Evolutionary conservation across 1,140 invertebrate genomes (phyloP).

Genomic region (Telenomus remus): DNA sequence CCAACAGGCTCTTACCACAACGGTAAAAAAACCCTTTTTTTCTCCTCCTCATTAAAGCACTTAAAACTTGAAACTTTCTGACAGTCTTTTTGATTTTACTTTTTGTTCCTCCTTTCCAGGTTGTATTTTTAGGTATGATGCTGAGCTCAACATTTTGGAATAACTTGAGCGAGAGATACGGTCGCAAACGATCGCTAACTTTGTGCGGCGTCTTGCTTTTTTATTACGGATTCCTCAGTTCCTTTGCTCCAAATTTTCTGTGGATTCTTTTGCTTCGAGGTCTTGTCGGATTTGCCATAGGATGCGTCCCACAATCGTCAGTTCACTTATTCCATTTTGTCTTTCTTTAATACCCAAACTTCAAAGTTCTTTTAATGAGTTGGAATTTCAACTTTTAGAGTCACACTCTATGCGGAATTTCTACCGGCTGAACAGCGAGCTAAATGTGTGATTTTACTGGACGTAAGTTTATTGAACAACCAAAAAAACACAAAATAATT

Average conservation of each 20-base stretch:
- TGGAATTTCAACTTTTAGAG: constrained; percentile 78
- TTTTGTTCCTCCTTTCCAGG: constrained; percentile 76
- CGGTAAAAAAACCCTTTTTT: constrained; percentile 69
- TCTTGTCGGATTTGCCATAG: constrained; percentile 96
- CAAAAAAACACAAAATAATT: too few relatives aligned
- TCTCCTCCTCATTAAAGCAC: too few relatives aligned
- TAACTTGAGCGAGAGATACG: constrained; percentile 95
- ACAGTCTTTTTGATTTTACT: too few relatives aligned
- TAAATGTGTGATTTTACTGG: constrained; percentile 94
- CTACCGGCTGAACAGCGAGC: constrained; percentile 93
- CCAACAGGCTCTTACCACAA: constrained; percentile 84
- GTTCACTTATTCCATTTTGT: constrained; percentile 67
- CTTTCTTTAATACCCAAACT: not conserved
- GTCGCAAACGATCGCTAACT: constrained; percentile 91
- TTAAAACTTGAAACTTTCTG: too few relatives aligned
- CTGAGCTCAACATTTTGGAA: constrained; percentile 96
- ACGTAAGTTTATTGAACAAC: constrained; percentile 81
- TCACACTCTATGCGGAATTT: constrained; percentile 97
- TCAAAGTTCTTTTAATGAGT: not conserved
- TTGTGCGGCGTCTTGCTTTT: constrained; percentile 91
- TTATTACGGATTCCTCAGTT: constrained; percentile 93
- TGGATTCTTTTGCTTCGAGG: constrained; percentile 94
- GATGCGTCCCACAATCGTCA: constrained; percentile 97
- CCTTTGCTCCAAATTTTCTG: constrained; percentile 92
- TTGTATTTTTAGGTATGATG: constrained; percentile 98